Conservation (phyloP, 2,113 vertebrate species). For the Oryzias javanicus region DNA sequence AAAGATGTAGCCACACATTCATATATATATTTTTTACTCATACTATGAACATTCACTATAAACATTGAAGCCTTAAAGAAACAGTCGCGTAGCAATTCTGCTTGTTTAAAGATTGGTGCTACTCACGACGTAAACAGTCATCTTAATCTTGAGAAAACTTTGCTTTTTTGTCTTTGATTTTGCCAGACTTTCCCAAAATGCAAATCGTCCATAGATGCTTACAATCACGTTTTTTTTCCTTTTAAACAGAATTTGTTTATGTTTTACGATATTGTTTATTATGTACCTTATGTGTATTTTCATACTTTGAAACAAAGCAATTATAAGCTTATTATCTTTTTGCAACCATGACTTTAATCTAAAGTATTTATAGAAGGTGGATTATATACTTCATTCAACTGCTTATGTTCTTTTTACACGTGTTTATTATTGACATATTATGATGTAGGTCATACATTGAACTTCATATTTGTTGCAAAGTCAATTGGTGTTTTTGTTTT, state of each 20-base stretch:
- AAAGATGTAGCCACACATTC: too few species aligned
- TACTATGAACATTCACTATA: too few species aligned
- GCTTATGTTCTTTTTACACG: background rate
- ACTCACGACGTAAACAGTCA: slow-evolving; percentile 49
- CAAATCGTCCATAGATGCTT: slow-evolving; percentile 9
- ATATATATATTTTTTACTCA: too few species aligned
- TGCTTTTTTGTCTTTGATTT: background rate
- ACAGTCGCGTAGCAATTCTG: background rate
- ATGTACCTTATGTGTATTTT: too few species aligned
- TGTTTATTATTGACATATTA: background rate
- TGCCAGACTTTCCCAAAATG: slow-evolving; percentile 60
- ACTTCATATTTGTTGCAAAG: too few species aligned
- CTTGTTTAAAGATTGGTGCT: slow-evolving; percentile 4
- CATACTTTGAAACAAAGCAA: too few species aligned
- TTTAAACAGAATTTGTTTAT: too few species aligned
- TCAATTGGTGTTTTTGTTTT: slow-evolving; percentile 2
- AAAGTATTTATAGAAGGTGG: too few species aligned
- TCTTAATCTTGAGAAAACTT: slow-evolving; percentile 1
- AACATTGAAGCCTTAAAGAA: too few species aligned
- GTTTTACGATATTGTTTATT: too few species aligned
- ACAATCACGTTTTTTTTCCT: background rate
- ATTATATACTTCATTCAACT: background rate
- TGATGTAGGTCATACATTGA: background rate
- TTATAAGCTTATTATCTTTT: too few species aligned
- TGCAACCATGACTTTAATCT: too few species aligned